These are phyloP conservation scores for Falcunculus frontatus DNA, from an alignment of 2,113 vertebrate species.

Conservation along the genomic window DNA sequence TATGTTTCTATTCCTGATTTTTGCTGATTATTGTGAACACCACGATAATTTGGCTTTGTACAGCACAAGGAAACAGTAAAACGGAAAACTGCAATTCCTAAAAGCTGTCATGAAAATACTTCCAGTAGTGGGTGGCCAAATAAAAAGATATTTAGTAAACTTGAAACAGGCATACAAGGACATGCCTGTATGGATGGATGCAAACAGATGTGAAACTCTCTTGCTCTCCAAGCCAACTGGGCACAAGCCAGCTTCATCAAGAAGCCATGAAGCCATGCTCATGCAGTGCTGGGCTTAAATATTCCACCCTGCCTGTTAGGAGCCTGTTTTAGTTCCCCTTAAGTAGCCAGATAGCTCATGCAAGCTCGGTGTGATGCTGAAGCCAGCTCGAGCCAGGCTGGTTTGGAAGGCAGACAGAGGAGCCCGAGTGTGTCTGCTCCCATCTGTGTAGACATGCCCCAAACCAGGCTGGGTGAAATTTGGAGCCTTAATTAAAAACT, in stretches of 20 bases:
- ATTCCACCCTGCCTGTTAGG: background rate
- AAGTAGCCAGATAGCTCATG: background rate
- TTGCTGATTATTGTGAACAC: background rate
- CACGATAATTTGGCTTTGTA: background rate
- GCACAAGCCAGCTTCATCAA: background rate
- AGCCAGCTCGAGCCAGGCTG: background rate
- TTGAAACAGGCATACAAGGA: background rate
- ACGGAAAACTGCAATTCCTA: background rate
- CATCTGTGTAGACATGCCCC: slow-evolving; percentile 54
- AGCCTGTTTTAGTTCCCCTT: background rate
- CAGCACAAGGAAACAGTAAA: background rate
- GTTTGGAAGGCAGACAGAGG: slow-evolving; percentile 25
- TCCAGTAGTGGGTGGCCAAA: slow-evolving; percentile 14
- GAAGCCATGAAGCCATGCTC: background rate
- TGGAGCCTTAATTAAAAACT: background rate
- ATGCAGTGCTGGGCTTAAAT: background rate
- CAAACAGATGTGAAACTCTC: slow-evolving; percentile 5
- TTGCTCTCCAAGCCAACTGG: background rate
- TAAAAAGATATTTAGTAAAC: slow-evolving; percentile 12
- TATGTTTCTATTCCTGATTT: background rate
- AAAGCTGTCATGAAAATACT: background rate
- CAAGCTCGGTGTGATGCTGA: accelerated
- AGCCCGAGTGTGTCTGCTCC: background rate
- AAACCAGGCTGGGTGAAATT: slow-evolving; percentile 20
- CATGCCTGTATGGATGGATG: background rate